Evolutionary conservation across 2,888 invertebrate genomes (phyloP).

Genomic region (Standfussiana lucernea): DNA sequence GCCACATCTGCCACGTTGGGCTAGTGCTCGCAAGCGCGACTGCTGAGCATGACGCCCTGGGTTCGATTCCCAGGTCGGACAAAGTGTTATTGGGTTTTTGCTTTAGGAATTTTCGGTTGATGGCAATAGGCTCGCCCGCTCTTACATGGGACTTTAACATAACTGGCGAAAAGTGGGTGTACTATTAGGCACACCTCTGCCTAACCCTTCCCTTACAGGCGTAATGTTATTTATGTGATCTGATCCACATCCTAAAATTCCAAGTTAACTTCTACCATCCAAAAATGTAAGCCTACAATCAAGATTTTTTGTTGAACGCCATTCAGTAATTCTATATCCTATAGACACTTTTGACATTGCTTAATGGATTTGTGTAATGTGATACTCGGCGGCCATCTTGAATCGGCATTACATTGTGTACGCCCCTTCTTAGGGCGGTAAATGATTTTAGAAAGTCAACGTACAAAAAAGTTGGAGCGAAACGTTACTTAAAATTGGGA

Average conservation of each 20-base stretch:
- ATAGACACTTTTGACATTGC: slow-evolving; percentile 62
- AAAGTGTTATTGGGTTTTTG: too few relatives aligned
- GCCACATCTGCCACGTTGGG: too few relatives aligned
- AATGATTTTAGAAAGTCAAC: slow-evolving; percentile 46
- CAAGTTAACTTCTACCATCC: neutral
- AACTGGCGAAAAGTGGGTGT: too few relatives aligned
- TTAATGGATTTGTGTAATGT: slow-evolving; percentile 69
- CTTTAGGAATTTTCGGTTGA: too few relatives aligned
- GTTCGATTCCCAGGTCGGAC: too few relatives aligned
- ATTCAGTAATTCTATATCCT: slow-evolving; percentile 64
- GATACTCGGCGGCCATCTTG: slow-evolving; percentile 62
- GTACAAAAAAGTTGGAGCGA: slow-evolving; percentile 7
- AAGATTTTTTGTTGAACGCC: slow-evolving; percentile 54
- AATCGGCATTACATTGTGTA: slow-evolving; percentile 36
- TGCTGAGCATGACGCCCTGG: too few relatives aligned
- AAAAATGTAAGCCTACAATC: neutral
- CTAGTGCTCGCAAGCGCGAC: too few relatives aligned
- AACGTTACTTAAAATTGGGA: slow-evolving; percentile 3
- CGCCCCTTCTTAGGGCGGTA: slow-evolving; percentile 24
- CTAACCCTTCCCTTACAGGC: too few relatives aligned
- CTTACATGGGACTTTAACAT: too few relatives aligned
- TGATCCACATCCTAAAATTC: neutral
- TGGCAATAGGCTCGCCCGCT: too few relatives aligned
- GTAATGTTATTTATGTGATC: too few relatives aligned
- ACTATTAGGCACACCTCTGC: too few relatives aligned